phyloP scores from a whole-genome alignment of 2,797 vertebrate genomes.

The Percopsis omiscomaycus region DNA sequence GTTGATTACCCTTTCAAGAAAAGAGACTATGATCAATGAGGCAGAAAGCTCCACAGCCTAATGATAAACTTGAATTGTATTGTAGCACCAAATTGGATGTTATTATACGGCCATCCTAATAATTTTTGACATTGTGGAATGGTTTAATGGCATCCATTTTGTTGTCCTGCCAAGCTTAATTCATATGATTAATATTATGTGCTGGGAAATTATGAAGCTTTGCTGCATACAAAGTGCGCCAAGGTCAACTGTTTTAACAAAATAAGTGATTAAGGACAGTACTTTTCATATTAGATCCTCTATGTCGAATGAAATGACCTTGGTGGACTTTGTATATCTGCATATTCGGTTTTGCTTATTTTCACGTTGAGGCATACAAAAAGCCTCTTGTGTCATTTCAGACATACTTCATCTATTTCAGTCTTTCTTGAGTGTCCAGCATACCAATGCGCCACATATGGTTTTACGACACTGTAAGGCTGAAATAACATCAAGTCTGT shows the following conservation, averaged over 20 bases:
- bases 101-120: slow-evolving; percentile 29
- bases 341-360: slow-evolving; percentile 27
- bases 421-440: slow-evolving; percentile 44
- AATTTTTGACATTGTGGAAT: too few relatives aligned
- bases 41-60: slow-evolving; percentile 43
- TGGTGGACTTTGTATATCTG: slow-evolving; percentile 40
- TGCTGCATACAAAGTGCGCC: slow-evolving; percentile 46
- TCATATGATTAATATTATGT: slow-evolving; percentile 21
- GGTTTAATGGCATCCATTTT: slow-evolving; percentile 43
- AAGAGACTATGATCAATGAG: slow-evolving; percentile 61
- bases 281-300: background rate
- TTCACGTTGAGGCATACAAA: slow-evolving; percentile 18
- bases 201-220: slow-evolving; percentile 24
- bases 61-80: slow-evolving; percentile 33
- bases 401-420: slow-evolving; percentile 46
- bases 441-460: slow-evolving; percentile 14
- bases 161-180: slow-evolving; percentile 33
- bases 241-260: slow-evolving; percentile 1
- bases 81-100: slow-evolving; percentile 49
- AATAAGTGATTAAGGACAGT: background rate
- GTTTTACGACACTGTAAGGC: slow-evolving; percentile 41
- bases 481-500: slow-evolving; percentile 44
- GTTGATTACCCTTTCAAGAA: slow-evolving; percentile 37
- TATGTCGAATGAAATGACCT: slow-evolving; percentile 3
- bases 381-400: slow-evolving; percentile 38